These are phyloP conservation scores for Palythoa grandis DNA, from an alignment of 92 coral and sea anemone species.

Conservation along the genomic window DNA sequence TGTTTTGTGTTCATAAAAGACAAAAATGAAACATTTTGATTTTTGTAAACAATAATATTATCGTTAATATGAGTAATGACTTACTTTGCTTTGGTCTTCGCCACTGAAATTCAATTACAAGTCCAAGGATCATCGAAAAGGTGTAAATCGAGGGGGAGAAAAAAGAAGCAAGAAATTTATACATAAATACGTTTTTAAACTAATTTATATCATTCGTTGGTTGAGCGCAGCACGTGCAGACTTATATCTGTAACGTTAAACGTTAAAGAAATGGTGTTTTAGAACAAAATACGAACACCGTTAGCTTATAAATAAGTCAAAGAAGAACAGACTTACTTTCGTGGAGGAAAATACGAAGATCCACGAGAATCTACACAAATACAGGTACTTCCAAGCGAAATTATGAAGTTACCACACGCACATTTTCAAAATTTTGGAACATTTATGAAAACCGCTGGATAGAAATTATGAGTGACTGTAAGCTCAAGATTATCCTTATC, in stretches of 20 bases:
- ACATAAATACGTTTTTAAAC: too few species aligned
- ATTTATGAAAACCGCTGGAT: background rate
- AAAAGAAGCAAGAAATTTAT: background rate
- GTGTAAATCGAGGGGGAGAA: background rate
- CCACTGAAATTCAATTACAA: constrained; percentile 67
- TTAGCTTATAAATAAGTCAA: background rate
- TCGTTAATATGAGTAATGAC: constrained; percentile 38
- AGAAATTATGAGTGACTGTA: background rate
- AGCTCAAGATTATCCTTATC: background rate
- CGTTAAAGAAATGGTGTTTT: background rate
- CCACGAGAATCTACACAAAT: background rate
- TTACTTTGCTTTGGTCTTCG: constrained; percentile 98
- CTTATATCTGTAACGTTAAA: too few species aligned
- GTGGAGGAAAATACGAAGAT: background rate
- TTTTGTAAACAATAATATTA: too few species aligned
- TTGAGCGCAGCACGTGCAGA: background rate
- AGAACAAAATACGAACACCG: background rate
- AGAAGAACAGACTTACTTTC: background rate
- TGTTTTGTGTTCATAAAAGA: too few species aligned
- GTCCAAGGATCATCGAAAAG: background rate
- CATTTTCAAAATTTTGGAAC: background rate
- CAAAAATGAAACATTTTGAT: too few species aligned
- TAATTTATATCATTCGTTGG: background rate
- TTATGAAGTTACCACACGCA: background rate
- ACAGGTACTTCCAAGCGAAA: too few species aligned